Evolutionary conservation across 2,888 invertebrate genomes (phyloP).

Genomic region (Epinotia demarniana): DNA sequence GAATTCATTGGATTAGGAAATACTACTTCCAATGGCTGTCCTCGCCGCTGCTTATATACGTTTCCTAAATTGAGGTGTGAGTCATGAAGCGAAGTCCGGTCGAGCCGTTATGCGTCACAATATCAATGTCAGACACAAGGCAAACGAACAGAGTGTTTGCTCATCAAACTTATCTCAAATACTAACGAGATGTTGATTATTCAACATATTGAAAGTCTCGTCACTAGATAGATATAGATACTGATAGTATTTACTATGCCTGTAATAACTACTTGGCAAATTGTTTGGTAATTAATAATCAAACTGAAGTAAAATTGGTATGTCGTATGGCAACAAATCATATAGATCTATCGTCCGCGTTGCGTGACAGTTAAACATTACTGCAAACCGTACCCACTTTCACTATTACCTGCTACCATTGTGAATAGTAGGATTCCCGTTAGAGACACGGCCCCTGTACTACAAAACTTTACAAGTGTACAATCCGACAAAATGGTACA

Average conservation of each 20-base stretch:
- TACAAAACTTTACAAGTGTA: too few relatives aligned
- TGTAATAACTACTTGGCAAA: background rate
- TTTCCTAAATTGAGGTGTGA: slow-evolving; percentile 33
- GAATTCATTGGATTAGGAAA: background rate
- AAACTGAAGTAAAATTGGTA: background rate
- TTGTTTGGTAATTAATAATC: background rate
- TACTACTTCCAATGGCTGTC: background rate
- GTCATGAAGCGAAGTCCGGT: slow-evolving; percentile 32
- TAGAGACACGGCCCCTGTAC: too few relatives aligned
- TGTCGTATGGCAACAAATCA: slow-evolving; percentile 27
- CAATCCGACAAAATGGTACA: too few relatives aligned
- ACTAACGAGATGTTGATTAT: slow-evolving; percentile 9
- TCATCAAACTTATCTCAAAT: background rate
- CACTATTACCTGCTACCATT: slow-evolving; percentile 41
- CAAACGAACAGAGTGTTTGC: slow-evolving; percentile 14
- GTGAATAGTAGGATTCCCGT: slow-evolving; percentile 47
- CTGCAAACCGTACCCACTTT: slow-evolving; percentile 40
- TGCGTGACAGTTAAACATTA: slow-evolving; percentile 45
- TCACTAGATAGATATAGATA: background rate
- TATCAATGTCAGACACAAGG: slow-evolving; percentile 42
- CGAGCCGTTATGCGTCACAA: slow-evolving; percentile 23
- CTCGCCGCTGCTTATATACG: background rate
- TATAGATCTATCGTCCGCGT: slow-evolving; percentile 38
- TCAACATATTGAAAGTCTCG: background rate
- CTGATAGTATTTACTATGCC: background rate